Percentiles rank a stretch among this genome's conserved stretches.
Evolutionary conservation across 2,113 vertebrate species (phyloP).

Genomic region (Centropus unirufus): DNA sequence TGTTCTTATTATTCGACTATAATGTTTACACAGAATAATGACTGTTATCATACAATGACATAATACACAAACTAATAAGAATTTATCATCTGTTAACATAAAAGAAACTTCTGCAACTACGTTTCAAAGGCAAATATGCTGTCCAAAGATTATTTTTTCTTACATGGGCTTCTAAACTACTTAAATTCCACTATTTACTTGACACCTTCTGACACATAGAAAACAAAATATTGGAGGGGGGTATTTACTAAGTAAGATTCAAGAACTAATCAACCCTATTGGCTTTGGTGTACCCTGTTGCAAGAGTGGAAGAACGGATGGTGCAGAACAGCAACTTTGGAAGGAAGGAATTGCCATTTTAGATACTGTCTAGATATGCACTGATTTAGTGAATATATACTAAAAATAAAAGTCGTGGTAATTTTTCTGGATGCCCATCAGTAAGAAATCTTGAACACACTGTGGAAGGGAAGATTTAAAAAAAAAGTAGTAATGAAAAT

Average conservation of each 20-base stretch:
- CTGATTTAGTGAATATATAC: neutral
- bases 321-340: neutral
- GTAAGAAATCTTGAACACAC: neutral
- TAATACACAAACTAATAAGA: neutral
- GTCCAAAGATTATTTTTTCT: neutral
- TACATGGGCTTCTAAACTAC: neutral
- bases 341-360: neutral
- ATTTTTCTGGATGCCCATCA: slow-evolving; percentile 10
- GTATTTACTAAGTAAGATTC: neutral
- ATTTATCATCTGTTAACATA: neutral
- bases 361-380: neutral
- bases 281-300: fast-evolving
- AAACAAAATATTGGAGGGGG: neutral
- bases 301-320: neutral
- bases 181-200: neutral
- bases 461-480: neutral
- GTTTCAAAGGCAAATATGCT: neutral
- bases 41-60: neutral
- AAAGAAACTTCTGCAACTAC: neutral
- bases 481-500: slow-evolving; percentile 10
- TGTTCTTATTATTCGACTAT: neutral
- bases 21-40: slow-evolving; percentile 6
- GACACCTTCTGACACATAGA: neutral
- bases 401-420: neutral
- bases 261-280: neutral